Evolutionary conservation across 2,113 vertebrate species (phyloP).

Genomic region (Odontesthes bonariensis): DNA sequence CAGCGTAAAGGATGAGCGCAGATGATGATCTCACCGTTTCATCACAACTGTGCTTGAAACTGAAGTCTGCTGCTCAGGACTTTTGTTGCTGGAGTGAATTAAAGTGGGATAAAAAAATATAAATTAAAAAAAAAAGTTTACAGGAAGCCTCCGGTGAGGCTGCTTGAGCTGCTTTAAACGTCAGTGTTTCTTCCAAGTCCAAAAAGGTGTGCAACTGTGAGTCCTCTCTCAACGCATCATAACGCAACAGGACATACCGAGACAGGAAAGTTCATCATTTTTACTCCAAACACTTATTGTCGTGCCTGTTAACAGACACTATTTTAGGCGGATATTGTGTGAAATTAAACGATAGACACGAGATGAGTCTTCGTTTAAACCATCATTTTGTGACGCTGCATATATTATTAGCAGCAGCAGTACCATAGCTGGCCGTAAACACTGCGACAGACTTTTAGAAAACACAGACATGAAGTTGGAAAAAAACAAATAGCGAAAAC

Average conservation of each 20-base stretch:
- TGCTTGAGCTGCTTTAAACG: neutral
- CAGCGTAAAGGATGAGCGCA: conserved; percentile 33
- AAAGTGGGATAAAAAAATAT: neutral
- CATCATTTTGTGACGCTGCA: neutral
- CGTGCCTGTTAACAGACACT: neutral
- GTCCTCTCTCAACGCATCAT: neutral
- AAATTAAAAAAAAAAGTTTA: neutral
- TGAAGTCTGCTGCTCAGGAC: neutral
- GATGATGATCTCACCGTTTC: conserved; percentile 41
- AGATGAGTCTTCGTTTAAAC: neutral
- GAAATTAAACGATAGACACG: neutral
- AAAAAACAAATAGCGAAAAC: neutral
- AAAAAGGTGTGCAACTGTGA: neutral
- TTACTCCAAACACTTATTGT: neutral
- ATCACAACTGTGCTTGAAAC: conserved; percentile 17
- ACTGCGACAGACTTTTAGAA: neutral
- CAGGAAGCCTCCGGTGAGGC: neutral
- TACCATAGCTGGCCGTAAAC: conserved; percentile 1
- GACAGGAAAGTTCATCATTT: neutral
- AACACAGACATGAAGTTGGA: neutral
- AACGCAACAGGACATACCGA: neutral
- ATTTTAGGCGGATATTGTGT: neutral
- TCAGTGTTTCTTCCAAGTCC: neutral
- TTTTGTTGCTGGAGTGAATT: conserved; percentile 23
- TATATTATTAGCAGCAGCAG: conserved; percentile 5